Percentiles rank a stretch among this genome's conserved stretches.
phyloP scores from a whole-genome alignment of 2,113 vertebrate species.

The Tyrannus savana region DNA sequence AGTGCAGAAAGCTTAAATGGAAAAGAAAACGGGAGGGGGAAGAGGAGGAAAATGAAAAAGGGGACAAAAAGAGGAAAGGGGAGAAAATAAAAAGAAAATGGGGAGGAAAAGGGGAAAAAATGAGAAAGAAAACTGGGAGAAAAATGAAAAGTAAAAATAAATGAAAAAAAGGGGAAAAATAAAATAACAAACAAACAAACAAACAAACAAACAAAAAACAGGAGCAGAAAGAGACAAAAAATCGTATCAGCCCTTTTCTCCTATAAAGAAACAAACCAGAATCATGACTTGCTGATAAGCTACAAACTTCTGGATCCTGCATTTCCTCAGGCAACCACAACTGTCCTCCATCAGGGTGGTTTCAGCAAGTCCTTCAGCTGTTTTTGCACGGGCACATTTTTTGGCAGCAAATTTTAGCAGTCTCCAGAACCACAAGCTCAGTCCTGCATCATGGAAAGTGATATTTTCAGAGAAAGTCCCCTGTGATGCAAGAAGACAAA shows the following conservation, averaged over 20 bases:
- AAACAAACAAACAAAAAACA: no score
- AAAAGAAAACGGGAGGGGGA: background rate
- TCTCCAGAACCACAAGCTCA: background rate
- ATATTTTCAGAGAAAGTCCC: conserved; percentile 16
- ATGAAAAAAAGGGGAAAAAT: background rate
- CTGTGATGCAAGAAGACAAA: conserved; percentile 18
- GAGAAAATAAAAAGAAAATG: background rate
- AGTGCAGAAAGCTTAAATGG: background rate
- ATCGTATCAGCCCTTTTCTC: background rate
- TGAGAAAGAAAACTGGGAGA: background rate
- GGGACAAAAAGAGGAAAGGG: no score
- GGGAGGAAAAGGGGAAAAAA: background rate
- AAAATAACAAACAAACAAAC: background rate
- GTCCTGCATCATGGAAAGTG: background rate
- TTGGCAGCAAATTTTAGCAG: background rate
- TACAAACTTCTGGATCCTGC: background rate
- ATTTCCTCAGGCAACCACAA: conserved; percentile 20
- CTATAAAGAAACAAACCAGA: background rate
- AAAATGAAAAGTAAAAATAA: background rate
- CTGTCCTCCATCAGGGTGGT: background rate
- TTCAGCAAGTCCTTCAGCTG: background rate
- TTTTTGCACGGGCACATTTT: background rate
- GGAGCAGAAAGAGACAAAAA: background rate
- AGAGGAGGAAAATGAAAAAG: background rate
- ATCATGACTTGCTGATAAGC: background rate